phyloP scores from a whole-genome alignment of 2,113 vertebrate genomes.

The Tachysurus fulvidraco region DNA sequence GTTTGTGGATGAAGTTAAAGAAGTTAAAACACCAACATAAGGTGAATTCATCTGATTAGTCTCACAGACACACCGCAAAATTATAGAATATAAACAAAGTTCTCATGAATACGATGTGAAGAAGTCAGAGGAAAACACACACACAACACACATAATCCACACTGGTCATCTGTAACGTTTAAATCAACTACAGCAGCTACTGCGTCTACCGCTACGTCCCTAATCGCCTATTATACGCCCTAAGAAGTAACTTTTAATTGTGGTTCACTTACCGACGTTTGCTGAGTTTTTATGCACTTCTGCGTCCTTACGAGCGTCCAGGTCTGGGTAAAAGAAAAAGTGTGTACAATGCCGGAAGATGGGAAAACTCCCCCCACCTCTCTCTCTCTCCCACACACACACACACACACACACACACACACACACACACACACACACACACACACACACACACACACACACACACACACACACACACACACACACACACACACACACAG shows the following conservation, averaged over 20 bases:
- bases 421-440: background rate
- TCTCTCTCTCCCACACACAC: background rate
- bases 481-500: too few relatives aligned
- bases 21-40: too few relatives aligned
- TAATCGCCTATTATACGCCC: too few relatives aligned
- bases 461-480: background rate
- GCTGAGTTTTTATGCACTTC: background rate
- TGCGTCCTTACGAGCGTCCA: slow-evolving; percentile 13
- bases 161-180: background rate
- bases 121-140: background rate
- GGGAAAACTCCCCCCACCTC: slow-evolving; percentile 47
- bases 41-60: background rate
- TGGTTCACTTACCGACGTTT: slow-evolving; percentile 4
- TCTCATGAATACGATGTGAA: too few relatives aligned
- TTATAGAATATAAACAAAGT: too few relatives aligned
- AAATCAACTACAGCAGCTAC: background rate
- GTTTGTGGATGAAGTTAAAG: too few relatives aligned
- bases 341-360: slow-evolving; percentile 61
- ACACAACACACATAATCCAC: background rate
- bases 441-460: too few relatives aligned
- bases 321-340: slow-evolving; percentile 27
- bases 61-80: background rate
- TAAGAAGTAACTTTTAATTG: background rate
- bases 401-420: background rate
- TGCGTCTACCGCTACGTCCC: background rate